Base-by-base conservation (phyloP, 2,888 invertebrate species). In the Catocala fraxini region DNA sequence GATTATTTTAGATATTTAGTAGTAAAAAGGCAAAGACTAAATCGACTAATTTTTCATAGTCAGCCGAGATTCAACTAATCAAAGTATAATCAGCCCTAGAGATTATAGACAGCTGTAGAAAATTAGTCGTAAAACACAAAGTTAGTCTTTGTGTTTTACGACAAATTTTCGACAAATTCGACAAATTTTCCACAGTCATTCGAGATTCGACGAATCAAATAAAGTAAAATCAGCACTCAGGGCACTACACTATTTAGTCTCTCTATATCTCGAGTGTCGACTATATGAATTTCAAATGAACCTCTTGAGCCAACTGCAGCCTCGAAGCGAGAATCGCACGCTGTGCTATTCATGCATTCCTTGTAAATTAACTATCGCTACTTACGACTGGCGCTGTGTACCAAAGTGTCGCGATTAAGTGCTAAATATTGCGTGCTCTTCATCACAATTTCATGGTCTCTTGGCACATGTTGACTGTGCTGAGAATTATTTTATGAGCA, bases 211-310 rank as follows among this genome's bases (percentile, higher is more conserved):
- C 0, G n/a, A n/a, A 6, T 33, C 34, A 49, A 49, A 49, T 6
- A 49, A 42, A 42, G 41, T 25, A 6, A 13, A 51, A 51, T 33
- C 52, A n/a, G 9, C 59, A 57, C 53, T 48, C 12, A 52, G 47
- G 56, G 6, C 5, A 15, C 9, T 56, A 15, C 51, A 51, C 49
- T 12, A 58, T 77, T 66, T 42, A 68, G 77, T 49, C 5, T 59
- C 63, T 60, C n/a, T 65, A 65, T 10, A 56, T 65, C 65, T 43
- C n/a, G 33, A 47, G 52, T 47, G 70, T 59, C 73, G 64, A 67
- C 79, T 78, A 78, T 84, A 89, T 89, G 88, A 88, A 89, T 88
- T 85, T 83, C 83, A 87, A 87, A 89, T 88, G 84, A 86, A 82
- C 72, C 81, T 71, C 81, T 81, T 75, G 80, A 83, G 83, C 85